Evolutionary conservation across 2,113 vertebrate species (phyloP).

Genomic region (Dipodomys merriami): DNA sequence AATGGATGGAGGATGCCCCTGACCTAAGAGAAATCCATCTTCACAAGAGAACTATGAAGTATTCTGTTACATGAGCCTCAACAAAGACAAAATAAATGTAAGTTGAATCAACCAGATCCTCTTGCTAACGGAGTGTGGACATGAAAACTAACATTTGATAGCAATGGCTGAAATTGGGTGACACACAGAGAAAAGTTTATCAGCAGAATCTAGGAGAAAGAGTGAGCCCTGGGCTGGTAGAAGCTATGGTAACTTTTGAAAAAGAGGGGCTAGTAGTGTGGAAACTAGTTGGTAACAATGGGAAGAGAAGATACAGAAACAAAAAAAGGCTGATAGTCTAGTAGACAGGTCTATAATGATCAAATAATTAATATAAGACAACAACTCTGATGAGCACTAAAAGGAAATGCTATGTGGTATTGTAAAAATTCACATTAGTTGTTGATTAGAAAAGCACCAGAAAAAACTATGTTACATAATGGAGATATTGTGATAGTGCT

Average conservation of each 20-base stretch:
- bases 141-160: background rate
- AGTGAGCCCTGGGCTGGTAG: background rate
- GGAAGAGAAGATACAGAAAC: background rate
- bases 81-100: background rate
- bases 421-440: background rate
- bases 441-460: background rate
- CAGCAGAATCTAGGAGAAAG: background rate
- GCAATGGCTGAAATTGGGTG: background rate
- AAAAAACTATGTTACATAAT: background rate
- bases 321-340: background rate
- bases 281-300: background rate
- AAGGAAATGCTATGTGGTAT: background rate
- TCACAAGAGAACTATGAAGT: background rate
- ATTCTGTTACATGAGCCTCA: background rate
- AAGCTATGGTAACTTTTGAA: background rate
- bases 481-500: background rate
- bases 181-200: slow-evolving; percentile 13
- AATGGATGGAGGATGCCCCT: background rate
- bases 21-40: background rate
- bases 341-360: background rate
- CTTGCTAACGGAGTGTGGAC: background rate
- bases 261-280: background rate
- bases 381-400: background rate
- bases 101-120: background rate
- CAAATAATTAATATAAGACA: background rate